Percentiles rank a stretch among this genome's conserved stretches.
phyloP scores from a whole-genome alignment of 1,140 invertebrate genomes.

The Ruditapes philippinarum region DNA sequence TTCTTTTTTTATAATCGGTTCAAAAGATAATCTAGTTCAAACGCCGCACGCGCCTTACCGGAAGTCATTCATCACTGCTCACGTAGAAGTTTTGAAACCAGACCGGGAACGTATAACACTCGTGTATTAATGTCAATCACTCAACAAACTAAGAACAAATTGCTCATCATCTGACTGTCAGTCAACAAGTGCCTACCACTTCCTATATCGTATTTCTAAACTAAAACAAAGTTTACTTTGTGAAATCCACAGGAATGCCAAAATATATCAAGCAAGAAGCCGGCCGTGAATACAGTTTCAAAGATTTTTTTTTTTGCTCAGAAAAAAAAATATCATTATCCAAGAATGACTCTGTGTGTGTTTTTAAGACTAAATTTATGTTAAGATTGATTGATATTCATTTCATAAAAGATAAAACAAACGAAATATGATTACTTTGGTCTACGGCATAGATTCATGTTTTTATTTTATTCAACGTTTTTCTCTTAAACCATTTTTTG shows the following conservation, averaged over 20 bases:
- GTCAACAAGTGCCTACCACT: neutral
- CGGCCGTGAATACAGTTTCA: too few species aligned
- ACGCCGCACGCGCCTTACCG: constrained; percentile 40
- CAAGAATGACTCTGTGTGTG: too few species aligned
- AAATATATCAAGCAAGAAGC: too few species aligned
- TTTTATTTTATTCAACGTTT: too few species aligned
- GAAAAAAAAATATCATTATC: too few species aligned
- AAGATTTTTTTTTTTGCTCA: too few species aligned
- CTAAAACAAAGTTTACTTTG: constrained; percentile 13
- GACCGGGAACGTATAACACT: neutral
- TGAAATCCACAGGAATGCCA: neutral
- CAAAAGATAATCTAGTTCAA: constrained; percentile 18
- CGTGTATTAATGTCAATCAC: constrained; percentile 30
- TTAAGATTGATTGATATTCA: too few species aligned
- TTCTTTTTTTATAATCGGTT: neutral
- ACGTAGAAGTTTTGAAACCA: neutral
- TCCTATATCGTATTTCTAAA: constrained; percentile 15
- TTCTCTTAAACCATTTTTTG: too few species aligned
- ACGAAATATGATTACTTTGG: too few species aligned
- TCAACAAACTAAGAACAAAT: constrained; percentile 27
- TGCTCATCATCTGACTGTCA: neutral
- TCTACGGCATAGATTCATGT: too few species aligned
- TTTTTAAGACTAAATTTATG: too few species aligned
- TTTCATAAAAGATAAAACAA: too few species aligned
- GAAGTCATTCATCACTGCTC: constrained; percentile 36